These are phyloP conservation scores for Eupithecia tripunctaria DNA, from an alignment of 2,888 invertebrate species.

Conservation along the genomic window DNA sequence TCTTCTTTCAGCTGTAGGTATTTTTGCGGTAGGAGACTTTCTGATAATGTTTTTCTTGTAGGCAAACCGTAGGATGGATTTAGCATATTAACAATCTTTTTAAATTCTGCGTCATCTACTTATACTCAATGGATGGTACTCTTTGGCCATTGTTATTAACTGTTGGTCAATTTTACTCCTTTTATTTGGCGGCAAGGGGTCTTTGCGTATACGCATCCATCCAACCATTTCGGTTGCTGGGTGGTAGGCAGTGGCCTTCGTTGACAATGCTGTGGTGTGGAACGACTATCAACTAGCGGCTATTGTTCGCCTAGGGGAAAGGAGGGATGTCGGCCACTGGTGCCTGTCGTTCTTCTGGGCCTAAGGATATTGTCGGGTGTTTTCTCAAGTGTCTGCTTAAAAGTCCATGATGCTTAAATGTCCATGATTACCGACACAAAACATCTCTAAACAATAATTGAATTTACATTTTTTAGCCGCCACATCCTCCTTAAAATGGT, in stretches of 20 bases:
- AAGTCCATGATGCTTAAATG: conserved; percentile 6
- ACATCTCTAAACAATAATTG: conserved; percentile 11
- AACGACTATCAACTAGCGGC: conserved; percentile 3
- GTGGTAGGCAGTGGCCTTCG: neutral
- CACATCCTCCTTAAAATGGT: conserved; percentile 4
- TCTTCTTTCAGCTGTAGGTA: conserved; percentile 23
- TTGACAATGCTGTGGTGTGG: conserved; percentile 1
- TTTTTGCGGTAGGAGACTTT: conserved; percentile 40
- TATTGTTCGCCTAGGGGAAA: neutral
- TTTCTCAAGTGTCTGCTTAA: conserved; percentile 12
- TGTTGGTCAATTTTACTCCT: conserved; percentile 34
- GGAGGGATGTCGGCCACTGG: conserved; percentile 7
- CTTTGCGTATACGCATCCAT: neutral
- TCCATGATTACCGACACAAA: neutral
- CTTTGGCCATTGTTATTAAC: conserved; percentile 38
- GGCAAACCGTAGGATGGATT: conserved; percentile 42
- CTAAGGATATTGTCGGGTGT: neutral
- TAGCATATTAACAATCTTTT: conserved; percentile 36
- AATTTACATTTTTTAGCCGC: conserved; percentile 8
- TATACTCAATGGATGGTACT: conserved; percentile 38
- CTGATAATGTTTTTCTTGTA: conserved; percentile 42
- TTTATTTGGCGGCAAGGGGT: conserved; percentile 1
- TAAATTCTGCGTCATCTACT: conserved; percentile 43
- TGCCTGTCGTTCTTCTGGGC: conserved; percentile 1
- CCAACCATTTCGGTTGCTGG: conserved; percentile 4